Conservation (phyloP, 2,113 vertebrate species). For the Regulus satrapa region DNA sequence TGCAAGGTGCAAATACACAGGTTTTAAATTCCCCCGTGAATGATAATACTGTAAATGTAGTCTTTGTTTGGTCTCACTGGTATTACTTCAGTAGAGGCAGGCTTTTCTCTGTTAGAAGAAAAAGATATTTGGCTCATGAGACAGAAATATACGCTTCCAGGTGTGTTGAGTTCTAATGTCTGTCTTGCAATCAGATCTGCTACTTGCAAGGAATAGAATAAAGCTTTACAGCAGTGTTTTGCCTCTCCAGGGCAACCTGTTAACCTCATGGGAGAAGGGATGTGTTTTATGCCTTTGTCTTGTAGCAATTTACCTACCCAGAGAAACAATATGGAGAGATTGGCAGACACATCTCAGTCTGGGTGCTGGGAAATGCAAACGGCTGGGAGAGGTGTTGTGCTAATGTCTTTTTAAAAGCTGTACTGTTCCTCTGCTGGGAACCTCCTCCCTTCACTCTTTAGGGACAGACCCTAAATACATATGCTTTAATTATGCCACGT, state of each 20-base stretch:
- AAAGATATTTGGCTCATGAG: not conserved
- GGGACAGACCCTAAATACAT: not conserved
- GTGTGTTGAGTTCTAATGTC: not conserved
- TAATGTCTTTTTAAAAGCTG: not conserved
- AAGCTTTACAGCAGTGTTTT: not conserved
- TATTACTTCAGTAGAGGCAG: not conserved
- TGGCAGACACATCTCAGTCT: not conserved
- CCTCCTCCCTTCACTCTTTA: not conserved
- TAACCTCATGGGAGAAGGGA: not conserved
- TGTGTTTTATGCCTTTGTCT: not conserved
- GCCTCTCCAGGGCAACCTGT: not conserved
- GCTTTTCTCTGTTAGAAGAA: not conserved
- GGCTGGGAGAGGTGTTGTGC: rapidly evolving
- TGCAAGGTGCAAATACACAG: not conserved
- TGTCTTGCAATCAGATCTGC: not conserved
- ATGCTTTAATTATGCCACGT: not conserved
- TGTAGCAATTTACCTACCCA: not conserved
- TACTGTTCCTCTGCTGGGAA: not conserved
- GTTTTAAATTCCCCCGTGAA: not conserved
- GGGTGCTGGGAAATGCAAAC: not conserved
- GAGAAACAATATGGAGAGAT: not conserved
- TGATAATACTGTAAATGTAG: not conserved
- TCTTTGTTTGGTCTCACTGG: not conserved
- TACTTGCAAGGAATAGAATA: not conserved
- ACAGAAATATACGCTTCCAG: not conserved